Evolutionary conservation across 1,140 invertebrate genomes (phyloP), one percentile per base, ranked within the genome.

Genomic region (Phymorhynchus buccinoides): DNA sequence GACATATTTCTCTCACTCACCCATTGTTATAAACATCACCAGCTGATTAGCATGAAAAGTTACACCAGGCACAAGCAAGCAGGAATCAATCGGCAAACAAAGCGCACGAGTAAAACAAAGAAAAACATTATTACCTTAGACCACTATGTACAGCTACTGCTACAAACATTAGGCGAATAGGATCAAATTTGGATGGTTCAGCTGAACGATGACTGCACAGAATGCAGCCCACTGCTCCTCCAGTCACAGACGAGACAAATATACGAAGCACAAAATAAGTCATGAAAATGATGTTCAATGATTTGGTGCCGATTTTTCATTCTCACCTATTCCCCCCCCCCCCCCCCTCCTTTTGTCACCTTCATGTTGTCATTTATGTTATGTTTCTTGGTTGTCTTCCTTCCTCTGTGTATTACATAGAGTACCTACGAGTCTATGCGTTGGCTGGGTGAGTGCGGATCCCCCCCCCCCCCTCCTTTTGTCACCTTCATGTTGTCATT

Each of bases 141-240:
- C 4, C 3, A 27, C 27, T 42, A 78, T 78, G 30, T n/a, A 37
- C 75, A 78, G 75, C 18, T n/a, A 78, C 16, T 42, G 30, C 27
- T 42, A 78, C 37, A 78, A 78, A 32, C 4, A 71, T 71, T 35
- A 12, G 30, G 68, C 35, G 1, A 37, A 37, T 6, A 35, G 12
- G 18, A 37, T 35, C 6, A 32, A 35, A 71, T 32, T 35, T 71
- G 68, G n/a, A 71, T 12, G 30, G 16, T 71, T 71, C 75, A 78
- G 75, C 75, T 78, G 75, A 44, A n/a, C 27, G 75, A 78, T 42
- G 39, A 78, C 75, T 78, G 41, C 75, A 78, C 37, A 42, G 22
- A 42, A 37, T 71, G 68, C 75, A 44, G 75, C 41, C n/a, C 3
- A 42, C 75, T 42, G 75, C 75, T 78, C 75, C 41, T 44, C 35